These are phyloP conservation scores for Amniataba percoides DNA, from an alignment of 2,797 vertebrate genomes.

Conservation along the genomic window DNA sequence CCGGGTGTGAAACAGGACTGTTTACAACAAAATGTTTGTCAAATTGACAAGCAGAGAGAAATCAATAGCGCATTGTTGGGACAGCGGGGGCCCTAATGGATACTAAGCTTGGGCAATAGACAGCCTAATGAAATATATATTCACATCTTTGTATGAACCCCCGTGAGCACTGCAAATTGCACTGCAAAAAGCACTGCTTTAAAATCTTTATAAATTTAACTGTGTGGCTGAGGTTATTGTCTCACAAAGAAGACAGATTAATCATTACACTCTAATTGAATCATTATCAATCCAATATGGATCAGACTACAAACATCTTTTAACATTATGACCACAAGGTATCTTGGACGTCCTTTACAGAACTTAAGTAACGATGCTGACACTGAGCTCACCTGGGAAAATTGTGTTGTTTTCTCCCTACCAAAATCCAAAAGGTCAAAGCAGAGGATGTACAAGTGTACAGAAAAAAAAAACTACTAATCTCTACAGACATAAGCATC, in stretches of 20 bases:
- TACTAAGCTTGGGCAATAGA: not conserved
- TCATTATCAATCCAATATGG: not conserved
- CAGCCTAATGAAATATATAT: not conserved
- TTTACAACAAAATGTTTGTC: conserved; percentile 17
- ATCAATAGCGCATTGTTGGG: conserved; percentile 25
- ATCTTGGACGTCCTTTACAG: not conserved
- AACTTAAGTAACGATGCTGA: not conserved
- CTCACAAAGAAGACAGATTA: not conserved
- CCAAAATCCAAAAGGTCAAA: conserved; percentile 2
- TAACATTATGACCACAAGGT: not conserved
- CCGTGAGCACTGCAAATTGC: not conserved
- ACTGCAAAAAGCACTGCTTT: too few species aligned
- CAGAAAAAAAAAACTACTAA: not conserved
- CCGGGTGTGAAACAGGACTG: conserved; percentile 15
- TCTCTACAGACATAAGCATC: not conserved
- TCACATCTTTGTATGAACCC: not conserved
- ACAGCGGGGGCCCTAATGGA: not conserved
- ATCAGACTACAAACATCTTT: not conserved
- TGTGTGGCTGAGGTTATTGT: not conserved
- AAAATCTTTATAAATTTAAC: conserved; percentile 10
- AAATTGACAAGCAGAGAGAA: conserved; percentile 16
- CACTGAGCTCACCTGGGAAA: not conserved
- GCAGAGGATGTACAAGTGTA: not conserved
- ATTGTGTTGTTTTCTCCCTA: not conserved
- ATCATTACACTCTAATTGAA: not conserved